Evolutionary conservation across 2,113 vertebrate genomes (phyloP), one percentile per base, ranked within the genome.

Genomic region (Sander vitreus): DNA sequence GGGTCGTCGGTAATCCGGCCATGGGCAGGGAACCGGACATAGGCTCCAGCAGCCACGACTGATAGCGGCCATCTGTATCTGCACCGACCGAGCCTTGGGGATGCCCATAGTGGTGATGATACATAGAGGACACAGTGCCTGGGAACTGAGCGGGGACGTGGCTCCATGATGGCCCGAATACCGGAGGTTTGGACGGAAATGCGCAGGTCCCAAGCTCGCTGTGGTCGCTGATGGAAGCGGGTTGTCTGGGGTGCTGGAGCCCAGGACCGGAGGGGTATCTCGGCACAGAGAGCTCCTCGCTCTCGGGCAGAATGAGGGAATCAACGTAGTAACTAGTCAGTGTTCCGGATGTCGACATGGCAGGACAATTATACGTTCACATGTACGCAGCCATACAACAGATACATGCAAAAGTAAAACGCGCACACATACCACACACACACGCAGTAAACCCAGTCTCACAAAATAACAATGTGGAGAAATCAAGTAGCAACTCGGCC

Each of bases 401-500:
- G 91, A 93, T 85, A 81, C 84, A 92, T 86, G 86, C 88, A 92
- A 90, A 88, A 89, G 58, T 51, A 71, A 77, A 88, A 82, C 84
- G 69, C 84, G 59, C 92, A 25, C 92, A 81, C 87, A 88, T 89
- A 86, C 91, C 90, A 91, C 89, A 89, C 89, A 93, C 88, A 89
- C 91, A 92, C 66, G 90, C 89, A 93, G 92, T 95, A 94, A 94
- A 96, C 94, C 93, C 84, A 95, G 95, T 95, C 94, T 96, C 93
- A 93, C 96, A 97, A 97, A 97, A 97, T 97, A 96, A 96, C 97
- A 97, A 97, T 97, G 97, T 97, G 96, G 95, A 96, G 97, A 97
- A 96, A 97, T 97, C 97, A 96, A 97, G 97, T 96, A 97, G 96
- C 97, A 97, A 98, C 97, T 98, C 97, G 96, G 97, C 96, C 96